phyloP scores from a whole-genome alignment of 2,113 vertebrate species.

The Tragelaphus scriptus region DNA sequence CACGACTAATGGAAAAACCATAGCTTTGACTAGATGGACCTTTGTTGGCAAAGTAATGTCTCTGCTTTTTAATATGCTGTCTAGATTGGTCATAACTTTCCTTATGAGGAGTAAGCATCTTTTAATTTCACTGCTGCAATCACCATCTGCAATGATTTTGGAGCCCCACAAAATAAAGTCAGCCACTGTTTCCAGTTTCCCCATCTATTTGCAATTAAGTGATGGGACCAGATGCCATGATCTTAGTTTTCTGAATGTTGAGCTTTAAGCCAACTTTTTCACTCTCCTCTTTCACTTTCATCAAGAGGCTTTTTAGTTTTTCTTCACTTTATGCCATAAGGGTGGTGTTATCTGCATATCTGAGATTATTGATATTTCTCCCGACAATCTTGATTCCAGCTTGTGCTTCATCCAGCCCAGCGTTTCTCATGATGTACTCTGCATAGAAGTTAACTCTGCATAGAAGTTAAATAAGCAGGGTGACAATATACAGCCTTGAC shows the following conservation, averaged over 20 bases:
- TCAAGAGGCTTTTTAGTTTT: neutral
- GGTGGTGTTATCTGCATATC: neutral
- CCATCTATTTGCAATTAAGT: neutral
- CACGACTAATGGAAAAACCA: neutral
- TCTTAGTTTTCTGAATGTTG: neutral
- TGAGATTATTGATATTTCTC: neutral
- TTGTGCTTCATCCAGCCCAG: neutral
- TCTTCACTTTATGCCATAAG: neutral
- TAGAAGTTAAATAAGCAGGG: too few relatives aligned
- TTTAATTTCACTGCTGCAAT: neutral
- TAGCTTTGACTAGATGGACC: neutral
- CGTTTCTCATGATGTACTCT: neutral
- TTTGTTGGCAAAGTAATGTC: neutral
- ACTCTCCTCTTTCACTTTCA: neutral
- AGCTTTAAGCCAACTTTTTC: too few relatives aligned
- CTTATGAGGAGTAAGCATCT: rapidly evolving
- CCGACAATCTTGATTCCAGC: neutral
- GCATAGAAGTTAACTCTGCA: neutral
- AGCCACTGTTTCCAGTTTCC: neutral
- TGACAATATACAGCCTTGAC: too few relatives aligned
- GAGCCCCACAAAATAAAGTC: neutral
- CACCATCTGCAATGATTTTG: neutral
- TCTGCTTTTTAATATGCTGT: neutral
- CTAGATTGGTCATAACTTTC: neutral
- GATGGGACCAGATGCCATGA: neutral